Evolutionary conservation across 2,888 invertebrate species (phyloP).

Genomic region (Diplolepis rosae): DNA sequence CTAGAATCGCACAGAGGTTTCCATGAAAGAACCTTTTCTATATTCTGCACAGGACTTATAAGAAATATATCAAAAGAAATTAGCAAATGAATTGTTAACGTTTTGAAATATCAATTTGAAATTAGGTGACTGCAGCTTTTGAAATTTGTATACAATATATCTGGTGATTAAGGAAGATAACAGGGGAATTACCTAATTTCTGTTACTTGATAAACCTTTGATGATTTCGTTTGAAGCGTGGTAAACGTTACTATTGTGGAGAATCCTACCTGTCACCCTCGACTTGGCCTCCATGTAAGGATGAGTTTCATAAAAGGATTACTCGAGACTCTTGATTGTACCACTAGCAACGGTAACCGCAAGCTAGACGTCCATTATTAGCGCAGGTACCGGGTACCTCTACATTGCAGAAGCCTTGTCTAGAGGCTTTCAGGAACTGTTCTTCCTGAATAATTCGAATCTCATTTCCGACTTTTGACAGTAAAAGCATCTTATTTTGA

Average conservation of each 20-base stretch:
- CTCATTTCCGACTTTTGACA: slow-evolving; percentile 15
- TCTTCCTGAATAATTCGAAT: slow-evolving; percentile 23
- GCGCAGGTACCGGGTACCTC: slow-evolving; percentile 56
- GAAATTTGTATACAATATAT: slow-evolving; percentile 33
- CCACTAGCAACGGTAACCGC: slow-evolving; percentile 64
- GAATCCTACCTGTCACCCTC: slow-evolving; percentile 62
- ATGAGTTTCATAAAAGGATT: slow-evolving; percentile 68
- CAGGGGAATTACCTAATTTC: slow-evolving; percentile 64
- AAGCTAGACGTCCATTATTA: slow-evolving; percentile 71
- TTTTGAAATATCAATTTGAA: no score
- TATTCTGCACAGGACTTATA: no score
- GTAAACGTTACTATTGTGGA: slow-evolving; percentile 50
- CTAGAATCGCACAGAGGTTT: no score
- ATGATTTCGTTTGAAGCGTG: slow-evolving; percentile 70
- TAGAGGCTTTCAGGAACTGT: slow-evolving; percentile 11
- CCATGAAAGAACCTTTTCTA: no score
- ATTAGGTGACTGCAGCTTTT: no score
- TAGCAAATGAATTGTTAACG: no score
- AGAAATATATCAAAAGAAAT: no score
- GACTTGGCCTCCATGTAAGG: slow-evolving; percentile 58
- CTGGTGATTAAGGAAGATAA: slow-evolving; percentile 51
- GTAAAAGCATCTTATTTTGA: background rate
- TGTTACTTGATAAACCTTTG: slow-evolving; percentile 68
- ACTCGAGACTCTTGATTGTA: slow-evolving; percentile 63
- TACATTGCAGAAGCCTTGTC: slow-evolving; percentile 38